Evolutionary conservation across 2,888 invertebrate species (phyloP).

Genomic region (Diarsia rubi): DNA sequence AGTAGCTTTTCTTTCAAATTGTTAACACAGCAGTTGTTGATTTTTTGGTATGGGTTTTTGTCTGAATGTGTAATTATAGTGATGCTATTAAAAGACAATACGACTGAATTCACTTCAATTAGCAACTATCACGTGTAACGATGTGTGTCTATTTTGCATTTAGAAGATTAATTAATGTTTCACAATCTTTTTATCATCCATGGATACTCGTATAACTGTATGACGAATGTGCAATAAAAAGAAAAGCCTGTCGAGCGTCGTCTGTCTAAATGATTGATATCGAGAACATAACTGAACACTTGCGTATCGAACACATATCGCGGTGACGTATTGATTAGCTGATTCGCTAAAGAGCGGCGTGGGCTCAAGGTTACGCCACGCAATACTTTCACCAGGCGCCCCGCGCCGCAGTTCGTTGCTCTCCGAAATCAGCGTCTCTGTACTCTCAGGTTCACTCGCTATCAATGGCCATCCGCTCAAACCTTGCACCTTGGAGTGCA

Average conservation of each 20-base stretch:
- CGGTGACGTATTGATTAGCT: constrained; percentile 86
- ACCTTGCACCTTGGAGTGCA: constrained; percentile 70
- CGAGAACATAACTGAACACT: constrained; percentile 62
- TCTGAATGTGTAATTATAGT: background rate
- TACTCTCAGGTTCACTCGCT: constrained; percentile 59
- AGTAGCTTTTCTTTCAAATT: constrained; percentile 50
- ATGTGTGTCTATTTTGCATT: constrained; percentile 12
- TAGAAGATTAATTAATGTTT: constrained; percentile 2
- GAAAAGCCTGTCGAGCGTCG: constrained; percentile 31
- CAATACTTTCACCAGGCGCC: constrained; percentile 86
- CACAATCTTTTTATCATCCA: constrained; percentile 26
- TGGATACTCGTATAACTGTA: background rate
- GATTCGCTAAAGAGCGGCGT: constrained; percentile 82
- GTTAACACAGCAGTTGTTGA: constrained; percentile 1
- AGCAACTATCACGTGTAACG: background rate
- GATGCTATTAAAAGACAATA: background rate
- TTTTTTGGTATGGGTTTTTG: constrained; percentile 7
- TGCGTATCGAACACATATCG: constrained; percentile 68
- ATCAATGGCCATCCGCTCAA: constrained; percentile 76
- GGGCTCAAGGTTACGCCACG: constrained; percentile 89
- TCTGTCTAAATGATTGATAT: constrained; percentile 51
- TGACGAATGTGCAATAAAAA: constrained; percentile 38
- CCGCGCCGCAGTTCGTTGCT: constrained; percentile 87
- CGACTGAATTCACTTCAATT: constrained; percentile 2
- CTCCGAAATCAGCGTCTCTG: constrained; percentile 86